Percentiles rank a stretch among this genome's conserved stretches.
phyloP scores from a whole-genome alignment of 2,888 invertebrate genomes.

The Gandaritis pyraliata region DNA sequence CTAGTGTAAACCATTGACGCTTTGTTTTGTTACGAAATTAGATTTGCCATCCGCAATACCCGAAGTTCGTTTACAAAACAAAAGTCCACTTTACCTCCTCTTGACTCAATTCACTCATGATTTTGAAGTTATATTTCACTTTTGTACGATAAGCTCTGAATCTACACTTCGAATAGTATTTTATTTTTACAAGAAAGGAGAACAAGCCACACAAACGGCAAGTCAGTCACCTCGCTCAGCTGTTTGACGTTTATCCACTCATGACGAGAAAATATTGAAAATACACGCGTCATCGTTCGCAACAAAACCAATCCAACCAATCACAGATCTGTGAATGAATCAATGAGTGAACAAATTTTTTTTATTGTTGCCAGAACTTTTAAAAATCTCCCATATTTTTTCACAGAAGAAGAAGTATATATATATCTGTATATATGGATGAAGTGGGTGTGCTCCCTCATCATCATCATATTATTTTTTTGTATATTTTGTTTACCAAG shows the following conservation, averaged over 20 bases:
- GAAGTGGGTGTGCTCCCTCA: too few relatives aligned
- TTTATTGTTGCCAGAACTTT: neutral
- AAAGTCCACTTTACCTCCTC: constrained; percentile 90
- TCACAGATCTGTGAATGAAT: constrained; percentile 14
- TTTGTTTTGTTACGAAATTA: constrained; percentile 85
- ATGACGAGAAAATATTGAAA: constrained; percentile 83
- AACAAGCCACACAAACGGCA: constrained; percentile 78
- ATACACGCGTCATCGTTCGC: constrained; percentile 80
- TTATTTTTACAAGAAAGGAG: constrained; percentile 66
- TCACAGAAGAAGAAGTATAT: too few relatives aligned
- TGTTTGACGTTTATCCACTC: constrained; percentile 78
- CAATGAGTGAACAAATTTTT: constrained; percentile 1
- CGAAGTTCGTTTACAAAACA: constrained; percentile 74
- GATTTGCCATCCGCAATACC: constrained; percentile 78
- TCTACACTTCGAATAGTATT: constrained; percentile 64
- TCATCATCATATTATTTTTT: too few relatives aligned
- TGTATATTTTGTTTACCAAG: too few relatives aligned
- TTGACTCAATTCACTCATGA: constrained; percentile 93
- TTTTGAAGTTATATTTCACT: constrained; percentile 55
- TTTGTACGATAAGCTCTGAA: constrained; percentile 51
- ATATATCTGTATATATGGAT: too few relatives aligned
- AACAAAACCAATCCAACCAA: constrained; percentile 32
- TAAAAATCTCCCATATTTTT: too few relatives aligned
- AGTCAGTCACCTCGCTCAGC: constrained; percentile 83
- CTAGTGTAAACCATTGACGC: constrained; percentile 68